phyloP scores from a whole-genome alignment of 1,140 invertebrate genomes.

The Meteorus sp. region DNA sequence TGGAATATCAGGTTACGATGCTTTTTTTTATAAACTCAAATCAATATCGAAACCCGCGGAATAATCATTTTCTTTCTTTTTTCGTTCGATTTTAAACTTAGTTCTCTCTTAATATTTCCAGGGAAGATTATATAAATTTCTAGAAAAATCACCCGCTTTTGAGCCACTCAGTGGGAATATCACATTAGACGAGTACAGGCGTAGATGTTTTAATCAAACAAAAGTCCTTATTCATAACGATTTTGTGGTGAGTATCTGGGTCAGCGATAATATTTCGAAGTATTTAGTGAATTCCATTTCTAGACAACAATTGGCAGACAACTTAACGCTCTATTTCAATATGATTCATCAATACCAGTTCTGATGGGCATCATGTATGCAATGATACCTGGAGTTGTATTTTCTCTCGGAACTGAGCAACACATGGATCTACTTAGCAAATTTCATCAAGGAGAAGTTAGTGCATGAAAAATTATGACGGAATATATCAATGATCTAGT shows the following conservation, averaged over 20 bases:
- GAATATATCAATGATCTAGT: constrained; percentile 17
- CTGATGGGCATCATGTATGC: constrained; percentile 70
- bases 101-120: constrained; percentile 57
- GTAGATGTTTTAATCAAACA: constrained; percentile 65
- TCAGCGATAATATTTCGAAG: constrained; percentile 7
- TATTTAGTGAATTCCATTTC: background rate
- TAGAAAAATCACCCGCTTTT: constrained; percentile 84
- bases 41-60: too few relatives aligned
- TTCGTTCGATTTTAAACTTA: background rate
- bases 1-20: constrained; percentile 62
- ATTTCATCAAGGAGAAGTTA: constrained; percentile 69
- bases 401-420: constrained; percentile 75
- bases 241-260: constrained; percentile 58
- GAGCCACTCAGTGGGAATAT: constrained; percentile 59
- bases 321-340: constrained; percentile 66
- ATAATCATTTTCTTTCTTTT: background rate
- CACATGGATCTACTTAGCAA: constrained; percentile 73
- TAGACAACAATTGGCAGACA: background rate
- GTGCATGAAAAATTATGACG: constrained; percentile 29
- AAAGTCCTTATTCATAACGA: constrained; percentile 53
- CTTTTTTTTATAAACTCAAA: background rate
- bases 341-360: constrained; percentile 69
- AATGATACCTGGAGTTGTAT: constrained; percentile 69
- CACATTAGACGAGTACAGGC: constrained; percentile 73
- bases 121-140: constrained; percentile 78